Percentiles rank a stretch among this genome's conserved stretches.
These are phyloP conservation scores for Edolisoma coerulescens DNA, from an alignment of 2,113 vertebrate genomes.

Conservation along the genomic window DNA sequence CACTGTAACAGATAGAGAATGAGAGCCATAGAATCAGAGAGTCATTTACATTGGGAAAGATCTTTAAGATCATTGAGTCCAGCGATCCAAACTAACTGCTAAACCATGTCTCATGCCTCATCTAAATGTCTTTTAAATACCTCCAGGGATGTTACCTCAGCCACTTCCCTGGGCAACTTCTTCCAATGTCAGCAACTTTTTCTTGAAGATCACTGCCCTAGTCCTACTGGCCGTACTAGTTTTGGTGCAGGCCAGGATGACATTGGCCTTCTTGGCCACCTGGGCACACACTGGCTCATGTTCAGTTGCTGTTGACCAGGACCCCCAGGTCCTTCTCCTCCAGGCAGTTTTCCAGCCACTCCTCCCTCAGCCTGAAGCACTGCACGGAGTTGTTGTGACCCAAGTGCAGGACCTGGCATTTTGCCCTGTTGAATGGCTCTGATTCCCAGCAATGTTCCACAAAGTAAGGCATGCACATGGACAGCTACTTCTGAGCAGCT, in stretches of 20 bases:
- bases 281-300: rapidly evolving
- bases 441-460: not conserved
- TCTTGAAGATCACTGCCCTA: not conserved
- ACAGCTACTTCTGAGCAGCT: not conserved
- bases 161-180: not conserved
- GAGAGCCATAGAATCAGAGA: not conserved
- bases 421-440: not conserved
- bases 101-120: rapidly evolving
- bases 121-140: not conserved
- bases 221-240: not conserved
- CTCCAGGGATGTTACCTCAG: not conserved
- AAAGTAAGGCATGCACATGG: not conserved
- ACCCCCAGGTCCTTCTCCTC: not conserved
- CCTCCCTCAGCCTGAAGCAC: not conserved
- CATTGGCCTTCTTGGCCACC: not conserved
- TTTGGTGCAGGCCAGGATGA: not conserved
- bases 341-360: not conserved
- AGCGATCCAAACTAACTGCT: not conserved
- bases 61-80: no score
- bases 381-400: not conserved
- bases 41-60: rapidly evolving
- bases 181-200: not conserved
- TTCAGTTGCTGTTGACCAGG: not conserved
- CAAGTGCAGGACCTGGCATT: not conserved
- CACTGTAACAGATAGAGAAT: not conserved